Percentiles rank a stretch among this genome's conserved stretches.
Evolutionary conservation across 2,113 vertebrate species (phyloP).

Genomic region (Melanocharis versteri): DNA sequence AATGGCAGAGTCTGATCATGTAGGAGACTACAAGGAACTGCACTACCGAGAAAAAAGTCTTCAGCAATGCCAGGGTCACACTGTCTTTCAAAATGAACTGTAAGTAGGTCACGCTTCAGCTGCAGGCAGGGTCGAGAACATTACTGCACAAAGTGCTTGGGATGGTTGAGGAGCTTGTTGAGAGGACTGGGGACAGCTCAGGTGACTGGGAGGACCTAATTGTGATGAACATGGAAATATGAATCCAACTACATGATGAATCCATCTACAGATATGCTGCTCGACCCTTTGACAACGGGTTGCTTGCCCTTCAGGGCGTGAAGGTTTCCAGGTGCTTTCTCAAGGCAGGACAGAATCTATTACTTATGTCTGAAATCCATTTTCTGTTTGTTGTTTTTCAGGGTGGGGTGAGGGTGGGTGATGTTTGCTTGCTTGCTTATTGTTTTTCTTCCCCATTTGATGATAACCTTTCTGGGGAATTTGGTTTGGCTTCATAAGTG

Average conservation of each 20-base stretch:
- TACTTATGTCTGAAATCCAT: neutral
- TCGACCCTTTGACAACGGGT: neutral
- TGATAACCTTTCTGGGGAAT: neutral
- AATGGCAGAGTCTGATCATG: conserved; percentile 46
- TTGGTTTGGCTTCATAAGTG: neutral
- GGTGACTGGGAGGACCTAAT: neutral
- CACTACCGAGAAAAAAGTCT: conserved; percentile 37
- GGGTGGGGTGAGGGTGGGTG: neutral
- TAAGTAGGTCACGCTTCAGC: conserved; percentile 50
- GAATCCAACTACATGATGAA: neutral
- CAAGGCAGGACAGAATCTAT: neutral
- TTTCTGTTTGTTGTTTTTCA: neutral
- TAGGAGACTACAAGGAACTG: conserved; percentile 59
- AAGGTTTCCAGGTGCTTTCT: neutral
- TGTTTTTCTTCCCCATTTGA: neutral
- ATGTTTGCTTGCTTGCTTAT: neutral
- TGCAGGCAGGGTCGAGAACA: neutral
- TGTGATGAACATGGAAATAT: neutral
- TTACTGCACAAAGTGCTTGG: neutral
- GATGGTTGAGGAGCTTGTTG: neutral
- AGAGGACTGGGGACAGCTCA: neutral
- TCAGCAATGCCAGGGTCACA: conserved; percentile 1
- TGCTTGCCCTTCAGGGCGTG: neutral
- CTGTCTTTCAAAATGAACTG: conserved; percentile 16
- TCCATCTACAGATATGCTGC: neutral